Evolutionary conservation across 1,140 invertebrate species (phyloP), one percentile per base, ranked within the genome.

Genomic region (Saxidomus purpurata): DNA sequence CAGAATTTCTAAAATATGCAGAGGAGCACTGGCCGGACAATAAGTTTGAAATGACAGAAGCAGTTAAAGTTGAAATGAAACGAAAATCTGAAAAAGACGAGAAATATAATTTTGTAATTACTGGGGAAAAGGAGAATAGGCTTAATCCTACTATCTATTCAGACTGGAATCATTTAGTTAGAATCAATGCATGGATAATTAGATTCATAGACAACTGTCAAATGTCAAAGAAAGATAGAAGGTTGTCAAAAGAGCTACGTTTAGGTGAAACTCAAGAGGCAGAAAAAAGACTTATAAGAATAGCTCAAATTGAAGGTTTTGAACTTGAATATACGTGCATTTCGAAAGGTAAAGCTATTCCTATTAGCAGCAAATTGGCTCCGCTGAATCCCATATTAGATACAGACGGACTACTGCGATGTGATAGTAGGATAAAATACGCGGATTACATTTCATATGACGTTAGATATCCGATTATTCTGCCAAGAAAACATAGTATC

Each of bases 401-500:
- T 79, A 38, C n/a, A 22, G 76, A 77, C 36, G 74, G 74, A 34
- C 17, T 87, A 3, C 8, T 80, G 17, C 25, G 76, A 6, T 11
- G 47, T 43, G 52, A 87, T 47, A 71, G 71, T 22, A 13, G 55
- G 13, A 22, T 87, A 19, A 49, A 40, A 31, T 59, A 55, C n/a
- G 76, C 87, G 15, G 34, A 69, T n/a, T 63, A 71, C 43, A 22
- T 81, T 8, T 43, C 87, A 71, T 69, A 69, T 19, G 61, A 74
- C 28, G 25, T 40, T 15, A 67, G 34, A 59, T 89, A 36, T 47
- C 87, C 87, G 40, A 71, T 89, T 31, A 82, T 89, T 9, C 38
- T 89, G 17, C 77, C 77, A 43, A 67, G 87, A 55, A 71, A 69
- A 34, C 76, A 89, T 82, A 8, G 59, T 11, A 34, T 81, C 19